Evolutionary conservation across 2,113 vertebrate species (phyloP).

Genomic region (Glaucomys volans): DNA sequence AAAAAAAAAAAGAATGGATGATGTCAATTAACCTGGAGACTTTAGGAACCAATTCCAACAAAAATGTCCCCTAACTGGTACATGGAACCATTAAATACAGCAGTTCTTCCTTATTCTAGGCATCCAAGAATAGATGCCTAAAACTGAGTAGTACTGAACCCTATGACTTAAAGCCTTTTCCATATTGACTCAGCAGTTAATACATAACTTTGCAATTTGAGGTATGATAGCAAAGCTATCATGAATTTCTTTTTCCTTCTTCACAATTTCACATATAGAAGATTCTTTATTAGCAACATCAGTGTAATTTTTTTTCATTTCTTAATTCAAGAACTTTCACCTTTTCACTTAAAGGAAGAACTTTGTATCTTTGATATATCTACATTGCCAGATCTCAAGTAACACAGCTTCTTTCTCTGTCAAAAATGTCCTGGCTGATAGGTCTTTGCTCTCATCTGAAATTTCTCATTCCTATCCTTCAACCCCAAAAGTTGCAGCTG

Average conservation of each 20-base stretch:
- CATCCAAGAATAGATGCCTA: no score
- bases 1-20: no score
- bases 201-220: background rate
- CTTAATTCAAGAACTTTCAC: background rate
- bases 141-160: no score
- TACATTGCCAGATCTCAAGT: constrained; percentile 85
- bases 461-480: constrained; percentile 90
- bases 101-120: background rate
- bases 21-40: background rate
- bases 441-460: constrained; percentile 92
- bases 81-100: no score
- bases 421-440: constrained; percentile 92
- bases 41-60: background rate
- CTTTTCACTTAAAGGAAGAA: background rate
- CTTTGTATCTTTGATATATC: background rate
- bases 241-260: background rate
- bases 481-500: constrained; percentile 93
- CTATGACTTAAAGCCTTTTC: no score
- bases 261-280: background rate
- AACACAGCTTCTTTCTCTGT: constrained; percentile 94
- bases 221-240: background rate
- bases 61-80: background rate
- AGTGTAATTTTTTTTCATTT: background rate
- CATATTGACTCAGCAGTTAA: background rate
- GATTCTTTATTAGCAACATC: background rate